Evolutionary conservation across 1,140 invertebrate genomes (phyloP).

Genomic region (Lasioglossum baleicum): DNA sequence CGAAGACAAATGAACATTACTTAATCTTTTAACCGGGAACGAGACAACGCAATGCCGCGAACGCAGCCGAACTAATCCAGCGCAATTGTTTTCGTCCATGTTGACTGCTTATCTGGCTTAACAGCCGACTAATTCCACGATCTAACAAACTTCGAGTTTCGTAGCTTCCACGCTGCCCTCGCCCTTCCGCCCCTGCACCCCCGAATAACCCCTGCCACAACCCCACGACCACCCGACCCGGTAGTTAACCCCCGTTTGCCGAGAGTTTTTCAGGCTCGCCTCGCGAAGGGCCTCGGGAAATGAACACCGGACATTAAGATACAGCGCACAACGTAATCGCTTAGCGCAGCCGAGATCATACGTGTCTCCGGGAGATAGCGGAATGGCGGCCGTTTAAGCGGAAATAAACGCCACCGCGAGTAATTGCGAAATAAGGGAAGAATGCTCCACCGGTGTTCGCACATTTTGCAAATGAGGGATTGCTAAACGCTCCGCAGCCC

Average conservation of each 20-base stretch:
- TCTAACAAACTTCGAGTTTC: conserved; percentile 74
- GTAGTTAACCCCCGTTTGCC: conserved; percentile 55
- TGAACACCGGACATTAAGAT: conserved; percentile 60
- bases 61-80: conserved; percentile 64
- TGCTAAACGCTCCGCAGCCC: no score
- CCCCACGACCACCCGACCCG: conserved; percentile 21
- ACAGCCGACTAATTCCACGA: conserved; percentile 78
- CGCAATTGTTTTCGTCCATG: conserved; percentile 76
- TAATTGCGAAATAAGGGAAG: conserved; percentile 2
- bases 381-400: conserved; percentile 28
- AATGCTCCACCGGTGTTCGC: background rate
- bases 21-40: conserved; percentile 65
- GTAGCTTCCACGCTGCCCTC: conserved; percentile 26
- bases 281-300: conserved; percentile 18
- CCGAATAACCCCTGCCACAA: background rate
- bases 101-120: conserved; percentile 78
- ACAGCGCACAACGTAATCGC: conserved; percentile 36
- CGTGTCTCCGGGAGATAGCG: conserved; percentile 48
- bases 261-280: conserved; percentile 52
- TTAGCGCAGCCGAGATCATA: conserved; percentile 24
- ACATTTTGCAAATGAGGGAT: background rate
- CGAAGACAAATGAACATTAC: conserved; percentile 61
- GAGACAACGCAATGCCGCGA: conserved; percentile 44
- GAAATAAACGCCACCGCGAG: conserved; percentile 29
- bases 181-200: background rate